Base-by-base conservation (phyloP, 2,888 invertebrate species). In the Drosophila suboccidentalis region DNA sequence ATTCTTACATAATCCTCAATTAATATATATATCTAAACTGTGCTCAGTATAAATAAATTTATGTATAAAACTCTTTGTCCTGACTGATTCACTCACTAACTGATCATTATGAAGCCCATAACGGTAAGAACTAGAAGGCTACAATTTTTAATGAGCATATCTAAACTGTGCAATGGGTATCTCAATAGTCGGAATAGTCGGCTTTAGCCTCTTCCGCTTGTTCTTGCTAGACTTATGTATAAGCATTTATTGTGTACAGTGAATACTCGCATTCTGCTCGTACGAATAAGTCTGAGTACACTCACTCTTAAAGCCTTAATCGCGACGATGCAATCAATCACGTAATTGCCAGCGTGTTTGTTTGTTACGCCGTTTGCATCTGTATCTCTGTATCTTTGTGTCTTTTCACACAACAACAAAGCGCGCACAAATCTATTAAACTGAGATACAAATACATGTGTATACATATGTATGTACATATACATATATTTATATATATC, bases 341-440 rank as follows among this genome's bases (percentile, higher is more conserved):
- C 89, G 89, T 89, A 89, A 71, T 85, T 78, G 68, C 72, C 89
- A 78, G 66, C 85, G 69, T 78, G 87, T 87, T 89, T 66, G 69
- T 87, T 89, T 66, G 67, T 70, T 74, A 73, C 66, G 82, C 71
- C 66, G 78, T 82, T 81, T 78, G 71, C 73, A 87, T 85, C 80
- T 80, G 71, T 89, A 82, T 85, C 82, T 87, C 29, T 8, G 29
- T 50, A 57, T 53, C 63, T 63, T 80, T 78, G 72, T 76, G 82
- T 89, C 86, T 82, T 70, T 73, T 72, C 77, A 69, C 79, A 81
- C 55, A 80, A 70, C 65, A 80, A 86, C 65, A 80, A 86, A 80
- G 70, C 22, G 64, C 44, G 36, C 67, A 49, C 29, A 77, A 65
- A 63, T 82, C 85, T 85, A 82, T 80, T 73, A 76, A 76, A 73